Evolutionary conservation across 2,797 vertebrate genomes (phyloP).

Genomic region (Apodemus agrarius): DNA sequence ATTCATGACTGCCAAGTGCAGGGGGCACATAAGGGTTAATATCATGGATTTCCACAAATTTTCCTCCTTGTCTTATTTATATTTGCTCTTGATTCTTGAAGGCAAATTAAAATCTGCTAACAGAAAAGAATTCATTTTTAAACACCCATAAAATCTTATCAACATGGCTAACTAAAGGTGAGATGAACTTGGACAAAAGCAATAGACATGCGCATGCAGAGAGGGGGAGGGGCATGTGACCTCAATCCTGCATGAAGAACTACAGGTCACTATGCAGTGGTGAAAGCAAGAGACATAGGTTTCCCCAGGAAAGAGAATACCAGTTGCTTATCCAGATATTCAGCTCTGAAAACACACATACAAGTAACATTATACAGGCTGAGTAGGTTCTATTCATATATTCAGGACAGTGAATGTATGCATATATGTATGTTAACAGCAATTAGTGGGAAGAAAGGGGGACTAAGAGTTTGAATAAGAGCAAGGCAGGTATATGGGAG

Average conservation of each 20-base stretch:
- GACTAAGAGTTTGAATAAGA: background rate
- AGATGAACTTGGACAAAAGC: background rate
- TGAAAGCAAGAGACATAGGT: background rate
- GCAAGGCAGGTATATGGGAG: too few species aligned
- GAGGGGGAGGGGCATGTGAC: background rate
- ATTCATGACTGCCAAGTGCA: fast-evolving
- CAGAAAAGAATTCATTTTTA: background rate
- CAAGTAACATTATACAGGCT: background rate
- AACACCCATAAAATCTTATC: background rate
- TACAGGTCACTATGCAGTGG: background rate
- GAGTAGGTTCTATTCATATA: background rate
- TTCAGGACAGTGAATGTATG: background rate
- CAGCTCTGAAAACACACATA: background rate
- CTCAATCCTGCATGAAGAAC: too few species aligned
- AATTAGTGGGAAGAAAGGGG: background rate
- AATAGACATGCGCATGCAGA: background rate
- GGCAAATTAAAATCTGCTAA: background rate
- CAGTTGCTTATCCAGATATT: background rate
- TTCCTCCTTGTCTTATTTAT: background rate
- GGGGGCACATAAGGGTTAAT: background rate
- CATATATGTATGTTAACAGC: background rate
- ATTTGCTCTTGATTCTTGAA: background rate
- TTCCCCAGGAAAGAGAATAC: background rate
- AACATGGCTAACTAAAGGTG: background rate
- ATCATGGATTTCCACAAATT: background rate